Base-by-base conservation (phyloP, 2,113 vertebrate genomes). In the Octodon degus region DNA sequence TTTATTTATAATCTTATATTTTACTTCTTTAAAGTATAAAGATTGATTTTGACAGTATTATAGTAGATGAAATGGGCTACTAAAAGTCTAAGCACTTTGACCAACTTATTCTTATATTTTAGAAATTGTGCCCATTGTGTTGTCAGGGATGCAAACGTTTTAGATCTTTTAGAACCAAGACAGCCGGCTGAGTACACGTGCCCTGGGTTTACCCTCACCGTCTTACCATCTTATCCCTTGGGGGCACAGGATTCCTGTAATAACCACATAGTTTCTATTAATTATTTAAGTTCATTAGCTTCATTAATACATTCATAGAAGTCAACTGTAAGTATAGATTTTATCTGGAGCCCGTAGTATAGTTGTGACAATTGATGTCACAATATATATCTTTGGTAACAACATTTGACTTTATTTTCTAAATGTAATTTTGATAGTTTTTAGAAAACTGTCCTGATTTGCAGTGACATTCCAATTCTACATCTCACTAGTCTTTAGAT, bases 211-310 rank as follows among this genome's bases (percentile, higher is more conserved):
- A 10, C 22, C 72, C 25, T n/a, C 20, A 27, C 72, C 25, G 11
- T 50, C 50, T 50, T 50, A 50, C 50, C 43, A 43, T 34, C 32
- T 86, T 90, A 20, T 86, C 16, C 92, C 72, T 89, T 83, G 67
- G 76, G 50, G 67, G 20, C 79, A 67, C 7, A 84, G 47, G 17
- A 62, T 94, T 96, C 19, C 25, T 76, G 6, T 94, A 89, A 95
- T 87, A n/a, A 90, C 10, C 53, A 70, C 12, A 65, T 12, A 83
- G 30, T 91, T 90, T 97, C 27, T 79, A 81, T 95, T 95, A 96
- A 96, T 97, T 93, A 95, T 96, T 96, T 95, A 97, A 94, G 58
- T 87, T 97, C 32, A 87, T 90, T 96, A 95, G 76, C 12, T 93
- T 25, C 53, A 82, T 97, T 97, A 96, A 93, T 93, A 20, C 0